These are phyloP conservation scores for Aphodius sticticus DNA, from an alignment of 2,888 invertebrate genomes.

Conservation along the genomic window DNA sequence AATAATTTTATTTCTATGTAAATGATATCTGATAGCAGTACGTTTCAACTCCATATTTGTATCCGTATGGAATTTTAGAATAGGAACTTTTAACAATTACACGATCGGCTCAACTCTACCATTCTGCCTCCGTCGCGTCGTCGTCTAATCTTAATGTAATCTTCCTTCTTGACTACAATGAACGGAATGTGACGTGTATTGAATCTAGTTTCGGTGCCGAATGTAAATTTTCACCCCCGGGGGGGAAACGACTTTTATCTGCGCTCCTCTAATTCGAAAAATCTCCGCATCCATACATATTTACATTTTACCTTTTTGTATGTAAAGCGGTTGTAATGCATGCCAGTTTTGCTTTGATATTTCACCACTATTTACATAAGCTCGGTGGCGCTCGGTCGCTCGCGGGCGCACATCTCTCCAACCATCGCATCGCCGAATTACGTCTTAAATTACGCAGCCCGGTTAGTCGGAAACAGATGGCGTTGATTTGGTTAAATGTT, in stretches of 20 bases:
- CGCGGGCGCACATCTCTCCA: background rate
- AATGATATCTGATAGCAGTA: constrained; percentile 44
- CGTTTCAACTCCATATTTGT: constrained; percentile 42
- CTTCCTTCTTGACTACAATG: constrained; percentile 35
- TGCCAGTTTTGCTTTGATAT: background rate
- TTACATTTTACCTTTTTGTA: background rate
- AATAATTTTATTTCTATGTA: constrained; percentile 45
- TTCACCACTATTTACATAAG: background rate
- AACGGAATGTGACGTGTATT: constrained; percentile 34
- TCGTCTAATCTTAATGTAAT: constrained; percentile 36
- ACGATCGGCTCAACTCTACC: constrained; percentile 31
- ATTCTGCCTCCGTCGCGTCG: constrained; percentile 6
- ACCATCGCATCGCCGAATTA: background rate
- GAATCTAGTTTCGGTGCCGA: constrained; percentile 36
- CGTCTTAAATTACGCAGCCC: background rate
- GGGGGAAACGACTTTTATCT: constrained; percentile 27
- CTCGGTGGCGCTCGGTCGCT: background rate
- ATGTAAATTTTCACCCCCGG: constrained; percentile 31
- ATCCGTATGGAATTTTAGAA: constrained; percentile 38
- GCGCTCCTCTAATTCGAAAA: constrained; percentile 28
- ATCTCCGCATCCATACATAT: constrained; percentile 27
- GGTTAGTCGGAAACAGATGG: constrained; percentile 17
- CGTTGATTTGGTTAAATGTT: constrained; percentile 38
- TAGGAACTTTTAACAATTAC: constrained; percentile 41
- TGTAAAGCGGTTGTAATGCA: background rate